Evolutionary conservation across 2,888 invertebrate species (phyloP), one percentile per base, ranked within the genome.

Genomic region (Hoplodrina blanda): DNA sequence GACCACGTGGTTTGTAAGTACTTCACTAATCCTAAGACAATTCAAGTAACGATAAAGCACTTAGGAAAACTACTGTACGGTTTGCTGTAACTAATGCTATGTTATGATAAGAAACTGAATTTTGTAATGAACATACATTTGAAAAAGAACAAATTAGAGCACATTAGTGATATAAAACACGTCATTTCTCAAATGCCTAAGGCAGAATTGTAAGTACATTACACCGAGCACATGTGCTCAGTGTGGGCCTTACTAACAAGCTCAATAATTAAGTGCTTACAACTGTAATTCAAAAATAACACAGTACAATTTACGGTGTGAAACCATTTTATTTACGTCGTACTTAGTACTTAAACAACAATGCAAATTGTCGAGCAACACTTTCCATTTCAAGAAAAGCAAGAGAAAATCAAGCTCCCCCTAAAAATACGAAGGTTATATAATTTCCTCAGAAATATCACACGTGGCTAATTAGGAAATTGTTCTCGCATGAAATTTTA

Each of bases 381-480:
- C 88, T 88, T 89, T 88, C 87, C 64, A 79, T 85, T 82, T 84
- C 66, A 62, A 41, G 71, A 63, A 71, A 78, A 84, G 55, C 46
- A 49, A 78, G 78, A 66, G 77, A 85, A 82, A 83, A 80, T 68
- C 19, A 25, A 50, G 30, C 62, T 54, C 25, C 65, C 46, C 56
- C 44, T 53, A 72, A 78, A 41, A 66, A 71, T 44, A 33, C 61
- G 37, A 59, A 65, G 46, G 50, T 79, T 79, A 79, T 73, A 69
- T 79, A 79, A 79, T 81, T 62, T 63, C 15, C 53, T 61, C 71
- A 73, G 33, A 73, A 84, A 80, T 62, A 81, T 78, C 78, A 76
- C 61, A 77, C 69, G 61, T 71, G 57, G 67, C 60, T 81, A 81
- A 81, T 83, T 76, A 85, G 63, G 64, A 74, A 85, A 75, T 79